phyloP scores from a whole-genome alignment of 2,888 invertebrate genomes.

The Drosophila helvetica region DNA sequence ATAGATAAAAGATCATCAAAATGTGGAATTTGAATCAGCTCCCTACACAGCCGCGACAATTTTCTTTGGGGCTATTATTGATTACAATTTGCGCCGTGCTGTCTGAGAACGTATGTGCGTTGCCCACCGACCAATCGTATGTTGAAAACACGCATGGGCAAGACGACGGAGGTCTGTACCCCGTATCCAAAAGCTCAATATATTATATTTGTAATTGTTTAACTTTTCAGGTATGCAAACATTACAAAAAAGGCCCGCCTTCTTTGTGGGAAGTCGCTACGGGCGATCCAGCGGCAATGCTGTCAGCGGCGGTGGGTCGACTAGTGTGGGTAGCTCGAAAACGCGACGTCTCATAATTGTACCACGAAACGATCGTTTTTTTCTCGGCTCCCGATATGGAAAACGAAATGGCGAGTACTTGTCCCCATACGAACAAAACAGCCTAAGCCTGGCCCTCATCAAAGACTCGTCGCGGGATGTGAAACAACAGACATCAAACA shows the following conservation, averaged over 20 bases:
- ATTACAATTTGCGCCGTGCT: slow-evolving; percentile 62
- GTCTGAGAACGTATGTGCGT: slow-evolving; percentile 63
- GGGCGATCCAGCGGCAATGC: slow-evolving; percentile 80
- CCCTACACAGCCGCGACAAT: slow-evolving; percentile 44
- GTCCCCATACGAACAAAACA: slow-evolving; percentile 70
- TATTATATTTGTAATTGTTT: slow-evolving; percentile 1
- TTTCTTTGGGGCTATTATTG: slow-evolving; percentile 68
- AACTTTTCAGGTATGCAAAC: slow-evolving; percentile 55
- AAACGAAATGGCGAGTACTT: slow-evolving; percentile 78
- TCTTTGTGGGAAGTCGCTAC: slow-evolving; percentile 84
- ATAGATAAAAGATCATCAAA: slow-evolving; percentile 27
- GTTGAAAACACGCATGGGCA: slow-evolving; percentile 65
- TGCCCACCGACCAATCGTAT: slow-evolving; percentile 57
- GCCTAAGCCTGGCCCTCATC: slow-evolving; percentile 37
- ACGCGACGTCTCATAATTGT: slow-evolving; percentile 81
- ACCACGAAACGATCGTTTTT: slow-evolving; percentile 84
- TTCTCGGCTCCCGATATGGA: slow-evolving; percentile 83
- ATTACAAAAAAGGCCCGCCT: slow-evolving; percentile 81
- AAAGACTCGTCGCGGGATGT: slow-evolving; percentile 27
- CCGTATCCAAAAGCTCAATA: background rate
- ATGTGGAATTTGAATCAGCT: slow-evolving; percentile 47
- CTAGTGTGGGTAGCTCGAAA: slow-evolving; percentile 74
- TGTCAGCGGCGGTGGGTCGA: slow-evolving; percentile 42
- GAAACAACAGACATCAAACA: slow-evolving; percentile 39
- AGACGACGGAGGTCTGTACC: slow-evolving; percentile 44